Evolutionary conservation across 1,140 invertebrate species (phyloP), one percentile per base, ranked within the genome.

Genomic region (Anagrus nilaparvatae): DNA sequence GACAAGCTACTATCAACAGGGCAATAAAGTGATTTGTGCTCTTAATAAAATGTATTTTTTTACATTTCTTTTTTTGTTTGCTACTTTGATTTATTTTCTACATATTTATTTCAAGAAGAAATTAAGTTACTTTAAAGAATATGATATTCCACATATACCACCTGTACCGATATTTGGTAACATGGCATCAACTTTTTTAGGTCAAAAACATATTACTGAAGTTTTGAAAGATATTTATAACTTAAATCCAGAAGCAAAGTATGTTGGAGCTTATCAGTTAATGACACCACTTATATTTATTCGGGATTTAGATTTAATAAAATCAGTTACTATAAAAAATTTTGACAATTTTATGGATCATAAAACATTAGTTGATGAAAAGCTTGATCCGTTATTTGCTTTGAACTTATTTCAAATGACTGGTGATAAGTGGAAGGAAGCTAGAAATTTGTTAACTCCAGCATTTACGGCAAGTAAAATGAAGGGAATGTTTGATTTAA

Each of bases 391-490:
- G 3, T 41, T 64, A 2, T 44, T 61, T 8, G 53, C 42, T 3
- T 53, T 50, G 39, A 63, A 53, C 53, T 45, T 61, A 4, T 56
- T 60, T 35, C 31, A 51, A 4, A 34, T 61, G 20, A 52, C 46
- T 50, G 60, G 55, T 6, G 40, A 64, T 23, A 46, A 57, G 29
- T 70, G 67, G 64, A 52, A 54, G 29, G 53, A 61, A 37, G 54
- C 64, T 45, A 40, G 67, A 38, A 48, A 53, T 12, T 56, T 57
- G 3, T 39, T 70, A 8, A 62, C 50, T 38, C 63, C 66, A 7
- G 51, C 62, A 9, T 69, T 69, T 39, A 69, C 65, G 4, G 48
- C 55, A 2, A 60, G 53, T 27, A 68, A 66, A 52, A 60, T 69
- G 54, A 60, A 54, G 20, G 42, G 41, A 4, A 56, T 63, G 54